Evolutionary conservation across 2,888 invertebrate species (phyloP).

Genomic region (Hydraecia micacea): DNA sequence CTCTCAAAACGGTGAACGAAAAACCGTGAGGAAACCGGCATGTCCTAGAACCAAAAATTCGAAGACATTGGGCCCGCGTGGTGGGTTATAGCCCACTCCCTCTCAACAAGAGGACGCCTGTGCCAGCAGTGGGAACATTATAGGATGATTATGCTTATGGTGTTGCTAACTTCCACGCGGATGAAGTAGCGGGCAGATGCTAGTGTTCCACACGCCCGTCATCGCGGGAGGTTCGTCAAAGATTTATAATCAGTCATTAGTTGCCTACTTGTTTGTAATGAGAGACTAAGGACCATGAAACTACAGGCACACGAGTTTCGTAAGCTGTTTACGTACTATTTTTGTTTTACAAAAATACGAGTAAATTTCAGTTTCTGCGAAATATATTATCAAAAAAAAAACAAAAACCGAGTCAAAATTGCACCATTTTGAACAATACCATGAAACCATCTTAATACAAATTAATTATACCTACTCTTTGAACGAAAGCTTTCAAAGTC

Average conservation of each 20-base stretch:
- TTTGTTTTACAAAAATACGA: not conserved
- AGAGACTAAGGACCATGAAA: slow-evolving; percentile 8
- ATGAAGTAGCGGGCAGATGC: not conserved
- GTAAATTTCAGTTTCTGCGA: not conserved
- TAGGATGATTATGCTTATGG: no score
- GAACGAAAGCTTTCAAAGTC: slow-evolving; percentile 17
- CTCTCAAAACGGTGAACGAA: no score
- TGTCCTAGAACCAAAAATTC: no score
- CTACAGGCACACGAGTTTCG: not conserved
- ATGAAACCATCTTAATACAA: not conserved
- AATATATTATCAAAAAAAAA: not conserved
- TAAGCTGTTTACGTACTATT: not conserved
- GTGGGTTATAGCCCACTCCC: no score
- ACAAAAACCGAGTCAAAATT: slow-evolving; percentile 1
- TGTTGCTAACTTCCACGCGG: no score
- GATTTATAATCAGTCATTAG: slow-evolving; percentile 62
- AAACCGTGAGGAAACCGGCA: no score
- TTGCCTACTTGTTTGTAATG: slow-evolving; percentile 11
- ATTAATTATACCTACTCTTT: slow-evolving; percentile 38
- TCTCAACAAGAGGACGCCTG: no score
- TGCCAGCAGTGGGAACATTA: no score
- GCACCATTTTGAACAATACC: slow-evolving; percentile 7
- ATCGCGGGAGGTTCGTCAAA: slow-evolving; percentile 42
- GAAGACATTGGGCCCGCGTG: no score
- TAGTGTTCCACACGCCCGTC: slow-evolving; percentile 14